These are phyloP conservation scores for Campaea margaritaria DNA, from an alignment of 2,888 invertebrate genomes.

Conservation along the genomic window DNA sequence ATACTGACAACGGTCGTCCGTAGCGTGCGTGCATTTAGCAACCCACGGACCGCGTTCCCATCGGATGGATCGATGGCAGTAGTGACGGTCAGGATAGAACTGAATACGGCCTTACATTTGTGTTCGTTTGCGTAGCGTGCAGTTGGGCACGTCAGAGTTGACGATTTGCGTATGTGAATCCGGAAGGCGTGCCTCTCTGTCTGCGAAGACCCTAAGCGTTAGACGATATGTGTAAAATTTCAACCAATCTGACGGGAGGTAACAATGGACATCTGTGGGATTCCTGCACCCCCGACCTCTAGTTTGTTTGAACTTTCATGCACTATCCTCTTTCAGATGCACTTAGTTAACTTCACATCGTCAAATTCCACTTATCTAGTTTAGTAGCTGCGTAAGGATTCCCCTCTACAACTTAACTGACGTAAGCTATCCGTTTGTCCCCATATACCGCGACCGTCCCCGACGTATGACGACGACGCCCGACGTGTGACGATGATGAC, in stretches of 20 bases:
- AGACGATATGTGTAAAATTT: conserved; percentile 57
- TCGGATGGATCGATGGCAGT: no score
- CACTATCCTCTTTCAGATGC: conserved; percentile 52
- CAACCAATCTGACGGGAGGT: conserved; percentile 63
- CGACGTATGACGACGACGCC: conserved; percentile 41
- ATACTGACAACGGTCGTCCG: no score
- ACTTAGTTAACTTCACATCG: conserved; percentile 25
- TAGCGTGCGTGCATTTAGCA: no score
- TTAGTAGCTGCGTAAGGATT: no score
- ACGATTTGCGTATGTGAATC: no score
- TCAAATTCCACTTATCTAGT: no score
- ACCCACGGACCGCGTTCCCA: no score
- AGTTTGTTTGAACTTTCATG: conserved; percentile 71
- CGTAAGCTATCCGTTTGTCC: conserved; percentile 65
- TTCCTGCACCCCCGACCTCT: conserved; percentile 50
- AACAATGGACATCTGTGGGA: conserved; percentile 47
- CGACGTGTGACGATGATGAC: conserved; percentile 54
- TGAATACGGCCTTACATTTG: no score
- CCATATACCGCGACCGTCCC: conserved; percentile 42
- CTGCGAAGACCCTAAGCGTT: conserved; percentile 29
- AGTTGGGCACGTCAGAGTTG: no score
- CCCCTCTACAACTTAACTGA: conserved; percentile 41
- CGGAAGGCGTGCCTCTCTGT: no score
- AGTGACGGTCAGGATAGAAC: no score
- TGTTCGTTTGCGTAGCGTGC: no score